Evolutionary conservation across 2,888 invertebrate genomes (phyloP).

Genomic region (Drosophila leonis): DNA sequence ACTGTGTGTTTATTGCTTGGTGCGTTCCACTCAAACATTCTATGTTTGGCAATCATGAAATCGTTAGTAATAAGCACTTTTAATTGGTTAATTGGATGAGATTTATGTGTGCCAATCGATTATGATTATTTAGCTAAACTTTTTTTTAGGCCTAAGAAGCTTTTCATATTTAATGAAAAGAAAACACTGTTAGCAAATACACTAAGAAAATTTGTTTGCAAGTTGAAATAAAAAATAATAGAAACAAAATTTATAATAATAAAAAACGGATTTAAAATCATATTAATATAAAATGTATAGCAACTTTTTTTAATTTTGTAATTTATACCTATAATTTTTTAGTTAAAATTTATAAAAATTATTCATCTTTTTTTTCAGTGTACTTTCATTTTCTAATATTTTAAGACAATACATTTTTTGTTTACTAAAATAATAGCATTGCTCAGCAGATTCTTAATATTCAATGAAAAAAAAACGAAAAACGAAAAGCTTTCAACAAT

Average conservation of each 20-base stretch:
- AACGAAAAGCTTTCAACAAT: neutral
- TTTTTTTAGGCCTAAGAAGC: neutral
- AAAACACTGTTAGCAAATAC: neutral
- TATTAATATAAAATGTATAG: too few species aligned
- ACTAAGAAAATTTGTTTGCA: neutral
- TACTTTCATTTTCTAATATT: neutral
- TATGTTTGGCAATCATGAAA: slow-evolving; percentile 3
- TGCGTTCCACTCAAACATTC: neutral
- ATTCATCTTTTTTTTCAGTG: neutral
- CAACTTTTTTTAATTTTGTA: too few species aligned
- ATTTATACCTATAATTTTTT: too few species aligned
- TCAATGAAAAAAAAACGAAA: neutral
- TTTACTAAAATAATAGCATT: neutral
- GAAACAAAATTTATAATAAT: neutral
- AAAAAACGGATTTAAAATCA: too few species aligned
- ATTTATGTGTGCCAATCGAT: neutral
- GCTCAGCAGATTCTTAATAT: neutral
- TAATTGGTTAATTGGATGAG: neutral
- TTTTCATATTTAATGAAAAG: neutral
- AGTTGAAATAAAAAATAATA: neutral
- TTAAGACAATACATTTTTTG: neutral
- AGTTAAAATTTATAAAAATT: too few species aligned
- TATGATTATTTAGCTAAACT: neutral
- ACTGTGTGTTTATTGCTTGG: neutral
- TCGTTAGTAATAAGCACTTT: slow-evolving; percentile 1